These are phyloP conservation scores for Turnix velox DNA, from an alignment of 2,113 vertebrate species.

Conservation along the genomic window DNA sequence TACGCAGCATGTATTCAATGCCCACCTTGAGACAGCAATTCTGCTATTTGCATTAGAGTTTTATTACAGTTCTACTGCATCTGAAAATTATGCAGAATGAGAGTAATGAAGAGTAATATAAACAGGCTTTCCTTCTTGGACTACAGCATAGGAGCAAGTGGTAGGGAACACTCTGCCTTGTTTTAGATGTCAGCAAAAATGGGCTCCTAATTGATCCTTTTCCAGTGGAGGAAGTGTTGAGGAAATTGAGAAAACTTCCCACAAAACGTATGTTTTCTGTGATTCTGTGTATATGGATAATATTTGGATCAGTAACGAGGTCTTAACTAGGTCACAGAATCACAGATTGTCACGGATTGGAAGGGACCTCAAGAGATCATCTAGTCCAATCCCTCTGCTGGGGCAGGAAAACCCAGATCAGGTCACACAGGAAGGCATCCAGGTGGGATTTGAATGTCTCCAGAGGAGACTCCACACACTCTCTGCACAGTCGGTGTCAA, in stretches of 20 bases:
- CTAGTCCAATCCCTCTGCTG: too few species aligned
- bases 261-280: too few species aligned
- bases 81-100: neutral
- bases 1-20: neutral
- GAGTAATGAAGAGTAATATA: neutral
- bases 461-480: too few species aligned
- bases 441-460: too few species aligned
- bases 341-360: too few species aligned
- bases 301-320: too few species aligned
- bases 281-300: too few species aligned
- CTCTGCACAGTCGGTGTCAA: too few species aligned
- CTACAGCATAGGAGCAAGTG: neutral
- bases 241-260: neutral
- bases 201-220: neutral
- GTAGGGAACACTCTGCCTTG: neutral
- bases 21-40: neutral
- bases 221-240: neutral
- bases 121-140: neutral
- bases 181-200: neutral
- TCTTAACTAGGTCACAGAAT: too few species aligned
- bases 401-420: too few species aligned
- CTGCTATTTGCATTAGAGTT: neutral
- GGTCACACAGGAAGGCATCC: too few species aligned
- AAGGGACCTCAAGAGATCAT: too few species aligned
- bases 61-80: neutral